Conservation (phyloP, 2,888 invertebrate genomes). For the Drosophila mimetica region DNA sequence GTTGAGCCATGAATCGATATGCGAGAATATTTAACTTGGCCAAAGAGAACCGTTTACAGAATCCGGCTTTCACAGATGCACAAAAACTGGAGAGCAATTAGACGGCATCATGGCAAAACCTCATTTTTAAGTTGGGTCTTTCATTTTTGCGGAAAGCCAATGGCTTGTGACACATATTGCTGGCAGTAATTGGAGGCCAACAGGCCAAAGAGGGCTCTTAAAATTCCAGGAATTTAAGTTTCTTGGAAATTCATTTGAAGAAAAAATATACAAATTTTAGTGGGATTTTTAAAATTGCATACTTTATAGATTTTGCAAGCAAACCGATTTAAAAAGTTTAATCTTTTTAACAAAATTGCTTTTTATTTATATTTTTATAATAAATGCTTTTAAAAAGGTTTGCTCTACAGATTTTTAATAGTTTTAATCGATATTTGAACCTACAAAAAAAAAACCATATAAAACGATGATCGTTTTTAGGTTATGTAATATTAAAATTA, state of each 20-base stretch:
- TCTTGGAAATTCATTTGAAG: background rate
- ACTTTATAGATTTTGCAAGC: no score
- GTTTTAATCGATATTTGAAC: no score
- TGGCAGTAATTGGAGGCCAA: slow-evolving; percentile 11
- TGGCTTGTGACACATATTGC: slow-evolving; percentile 13
- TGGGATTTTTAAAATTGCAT: no score
- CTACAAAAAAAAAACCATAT: no score
- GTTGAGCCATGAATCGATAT: slow-evolving; percentile 11
- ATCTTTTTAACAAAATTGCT: no score
- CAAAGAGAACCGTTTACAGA: background rate
- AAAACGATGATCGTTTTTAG: no score
- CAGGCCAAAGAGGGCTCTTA: background rate
- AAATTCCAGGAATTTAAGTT: background rate
- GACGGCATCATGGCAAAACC: slow-evolving; percentile 5
- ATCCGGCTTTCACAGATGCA: slow-evolving; percentile 3
- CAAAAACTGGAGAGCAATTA: slow-evolving; percentile 22
- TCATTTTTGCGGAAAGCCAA: slow-evolving; percentile 17
- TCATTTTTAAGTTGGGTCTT: background rate
- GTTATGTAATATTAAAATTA: no score
- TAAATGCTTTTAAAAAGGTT: no score
- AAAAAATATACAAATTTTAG: no score
- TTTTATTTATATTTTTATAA: no score
- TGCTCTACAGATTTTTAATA: no score
- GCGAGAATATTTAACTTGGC: slow-evolving; percentile 18
- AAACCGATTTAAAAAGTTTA: no score